These are phyloP conservation scores for Centropus bengalensis DNA, from an alignment of 2,113 vertebrate genomes.

Conservation along the genomic window DNA sequence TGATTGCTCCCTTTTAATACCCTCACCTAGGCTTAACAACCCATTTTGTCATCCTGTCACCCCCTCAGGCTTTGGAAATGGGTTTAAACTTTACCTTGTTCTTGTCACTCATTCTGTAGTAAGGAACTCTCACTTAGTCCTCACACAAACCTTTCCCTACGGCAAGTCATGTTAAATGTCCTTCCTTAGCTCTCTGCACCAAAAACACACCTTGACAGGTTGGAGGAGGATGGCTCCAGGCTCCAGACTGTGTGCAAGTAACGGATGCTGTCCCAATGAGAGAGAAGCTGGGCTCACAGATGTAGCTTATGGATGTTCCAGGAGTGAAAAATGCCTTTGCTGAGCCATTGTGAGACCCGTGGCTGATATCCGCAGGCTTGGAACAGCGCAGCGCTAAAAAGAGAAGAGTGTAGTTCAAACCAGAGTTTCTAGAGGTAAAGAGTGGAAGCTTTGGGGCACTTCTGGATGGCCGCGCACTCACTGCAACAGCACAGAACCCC, in stretches of 20 bases:
- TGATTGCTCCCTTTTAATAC: background rate
- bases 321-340: background rate
- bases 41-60: background rate
- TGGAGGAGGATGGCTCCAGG: conserved; percentile 34
- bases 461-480: accelerated
- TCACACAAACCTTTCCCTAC: background rate
- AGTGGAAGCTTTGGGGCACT: background rate
- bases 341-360: background rate
- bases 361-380: background rate
- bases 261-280: conserved; percentile 37
- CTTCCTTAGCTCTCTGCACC: background rate
- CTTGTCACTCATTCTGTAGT: background rate
- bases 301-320: conserved; percentile 32
- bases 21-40: background rate
- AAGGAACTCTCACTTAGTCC: background rate
- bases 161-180: background rate
- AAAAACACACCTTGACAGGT: conserved; percentile 40
- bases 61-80: background rate
- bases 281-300: conserved; percentile 46
- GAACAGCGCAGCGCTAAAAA: conserved; percentile 24
- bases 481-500: background rate
- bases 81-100: background rate
- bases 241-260: conserved; percentile 34
- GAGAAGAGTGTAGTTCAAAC: background rate
- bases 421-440: background rate